These are phyloP conservation scores for Sminthurides bifidus DNA, from an alignment of 1,140 invertebrate genomes.

Conservation along the genomic window DNA sequence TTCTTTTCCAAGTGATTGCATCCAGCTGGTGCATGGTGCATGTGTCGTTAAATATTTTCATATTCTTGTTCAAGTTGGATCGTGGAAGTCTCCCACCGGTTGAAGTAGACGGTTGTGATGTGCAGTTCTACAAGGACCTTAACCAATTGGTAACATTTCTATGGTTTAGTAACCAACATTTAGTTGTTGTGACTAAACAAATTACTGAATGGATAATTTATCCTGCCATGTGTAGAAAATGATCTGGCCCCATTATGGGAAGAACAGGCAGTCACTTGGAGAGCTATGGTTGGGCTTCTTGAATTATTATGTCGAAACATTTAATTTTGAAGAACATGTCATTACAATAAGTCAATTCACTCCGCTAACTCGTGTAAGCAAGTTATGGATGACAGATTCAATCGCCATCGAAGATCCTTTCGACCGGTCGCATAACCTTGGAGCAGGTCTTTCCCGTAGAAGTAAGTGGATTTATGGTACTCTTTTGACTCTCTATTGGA, in stretches of 20 bases:
- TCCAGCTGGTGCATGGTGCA: no score
- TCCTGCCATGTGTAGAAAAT: slow-evolving; percentile 18
- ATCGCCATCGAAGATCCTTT: slow-evolving; percentile 55
- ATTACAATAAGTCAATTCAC: slow-evolving; percentile 43
- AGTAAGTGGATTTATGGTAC: slow-evolving; percentile 38
- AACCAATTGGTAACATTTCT: slow-evolving; percentile 8
- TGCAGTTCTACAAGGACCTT: slow-evolving; percentile 15
- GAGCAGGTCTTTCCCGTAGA: slow-evolving; percentile 44
- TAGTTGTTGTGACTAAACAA: no score
- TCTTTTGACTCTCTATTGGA: not conserved
- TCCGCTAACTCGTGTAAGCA: slow-evolving; percentile 43
- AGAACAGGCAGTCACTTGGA: slow-evolving; percentile 42
- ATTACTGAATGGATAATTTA: no score
- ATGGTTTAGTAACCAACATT: not conserved
- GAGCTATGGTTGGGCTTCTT: slow-evolving; percentile 47
- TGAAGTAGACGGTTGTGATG: slow-evolving; percentile 17
- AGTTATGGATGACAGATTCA: slow-evolving; percentile 45
- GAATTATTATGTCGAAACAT: slow-evolving; percentile 46
- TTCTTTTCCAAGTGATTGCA: no score
- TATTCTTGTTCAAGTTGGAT: no score
- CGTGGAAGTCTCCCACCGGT: not conserved
- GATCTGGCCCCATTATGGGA: slow-evolving; percentile 40
- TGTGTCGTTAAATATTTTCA: no score
- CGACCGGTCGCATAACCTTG: slow-evolving; percentile 48
- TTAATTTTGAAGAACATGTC: slow-evolving; percentile 44